phyloP scores from a whole-genome alignment of 2,113 vertebrate genomes.

The Oryzias woworae region DNA sequence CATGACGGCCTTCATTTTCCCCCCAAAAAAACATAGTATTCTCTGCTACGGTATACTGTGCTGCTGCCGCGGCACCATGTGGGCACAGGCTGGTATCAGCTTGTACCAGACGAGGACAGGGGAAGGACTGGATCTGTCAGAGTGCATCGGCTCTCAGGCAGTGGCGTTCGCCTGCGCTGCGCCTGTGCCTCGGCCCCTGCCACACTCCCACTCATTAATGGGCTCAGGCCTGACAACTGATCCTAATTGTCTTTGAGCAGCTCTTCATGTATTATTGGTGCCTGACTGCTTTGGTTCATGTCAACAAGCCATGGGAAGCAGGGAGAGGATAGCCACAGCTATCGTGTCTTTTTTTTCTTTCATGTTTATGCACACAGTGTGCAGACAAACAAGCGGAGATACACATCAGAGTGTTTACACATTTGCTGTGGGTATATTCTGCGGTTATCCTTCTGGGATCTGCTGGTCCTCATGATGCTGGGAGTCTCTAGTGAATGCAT shows the following conservation, averaged over 20 bases:
- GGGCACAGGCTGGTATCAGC: conserved; percentile 88
- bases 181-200: conserved; percentile 86
- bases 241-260: conserved; percentile 97
- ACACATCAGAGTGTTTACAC: background rate
- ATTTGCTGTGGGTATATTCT: background rate
- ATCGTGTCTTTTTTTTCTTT: conserved; percentile 59
- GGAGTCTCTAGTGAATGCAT: conserved; percentile 41
- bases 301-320: conserved; percentile 86
- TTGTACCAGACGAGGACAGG: conserved; percentile 90
- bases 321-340: conserved; percentile 62
- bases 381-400: conserved; percentile 12
- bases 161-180: conserved; percentile 64
- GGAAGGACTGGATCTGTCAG: conserved; percentile 96
- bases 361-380: conserved; percentile 12
- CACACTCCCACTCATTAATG: conserved; percentile 92
- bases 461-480: background rate
- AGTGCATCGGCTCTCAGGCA: conserved; percentile 83
- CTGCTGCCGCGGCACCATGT: conserved; percentile 82
- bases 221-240: conserved; percentile 93
- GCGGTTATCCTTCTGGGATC: background rate
- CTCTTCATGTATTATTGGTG: conserved; percentile 98
- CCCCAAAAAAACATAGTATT: conserved; percentile 56
- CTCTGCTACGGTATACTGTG: conserved; percentile 83
- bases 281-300: conserved; percentile 91
- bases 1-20: conserved; percentile 79